Evolutionary conservation across 2,113 vertebrate species (phyloP).

Genomic region (Rutilus rutilus): DNA sequence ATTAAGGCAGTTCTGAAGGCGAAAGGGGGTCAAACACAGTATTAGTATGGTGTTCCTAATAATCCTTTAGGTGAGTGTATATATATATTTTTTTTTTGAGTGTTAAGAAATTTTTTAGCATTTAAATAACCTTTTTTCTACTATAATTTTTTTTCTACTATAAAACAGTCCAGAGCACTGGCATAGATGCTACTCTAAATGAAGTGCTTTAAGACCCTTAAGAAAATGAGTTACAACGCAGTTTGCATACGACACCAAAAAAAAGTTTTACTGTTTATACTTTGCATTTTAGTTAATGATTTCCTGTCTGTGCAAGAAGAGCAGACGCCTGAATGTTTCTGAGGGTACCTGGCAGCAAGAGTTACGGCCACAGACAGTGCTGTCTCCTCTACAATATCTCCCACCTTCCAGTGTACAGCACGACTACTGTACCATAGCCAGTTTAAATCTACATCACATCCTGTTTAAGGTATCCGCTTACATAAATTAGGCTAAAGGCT

Average conservation of each 20-base stretch:
- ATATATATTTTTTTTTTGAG: too few relatives aligned
- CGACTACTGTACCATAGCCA: neutral
- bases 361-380: slow-evolving; percentile 68
- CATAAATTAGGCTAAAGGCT: neutral
- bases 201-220: too few relatives aligned
- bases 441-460: neutral
- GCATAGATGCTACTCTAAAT: slow-evolving; percentile 37
- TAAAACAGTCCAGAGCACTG: slow-evolving; percentile 56
- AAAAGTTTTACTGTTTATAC: neutral
- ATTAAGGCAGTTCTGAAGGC: too few relatives aligned
- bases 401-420: neutral
- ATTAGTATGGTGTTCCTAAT: too few relatives aligned
- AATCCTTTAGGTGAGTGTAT: too few relatives aligned
- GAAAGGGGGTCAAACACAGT: too few relatives aligned
- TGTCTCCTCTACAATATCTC: slow-evolving; percentile 60
- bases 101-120: too few relatives aligned
- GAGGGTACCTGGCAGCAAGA: slow-evolving; percentile 15
- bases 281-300: slow-evolving; percentile 28
- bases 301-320: neutral
- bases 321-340: slow-evolving; percentile 30
- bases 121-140: too few relatives aligned
- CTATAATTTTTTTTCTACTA: too few relatives aligned
- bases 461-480: neutral
- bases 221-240: neutral
- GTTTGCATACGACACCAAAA: neutral